Evolutionary conservation across 2,797 vertebrate genomes (phyloP).

Genomic region (Siniperca obscura): DNA sequence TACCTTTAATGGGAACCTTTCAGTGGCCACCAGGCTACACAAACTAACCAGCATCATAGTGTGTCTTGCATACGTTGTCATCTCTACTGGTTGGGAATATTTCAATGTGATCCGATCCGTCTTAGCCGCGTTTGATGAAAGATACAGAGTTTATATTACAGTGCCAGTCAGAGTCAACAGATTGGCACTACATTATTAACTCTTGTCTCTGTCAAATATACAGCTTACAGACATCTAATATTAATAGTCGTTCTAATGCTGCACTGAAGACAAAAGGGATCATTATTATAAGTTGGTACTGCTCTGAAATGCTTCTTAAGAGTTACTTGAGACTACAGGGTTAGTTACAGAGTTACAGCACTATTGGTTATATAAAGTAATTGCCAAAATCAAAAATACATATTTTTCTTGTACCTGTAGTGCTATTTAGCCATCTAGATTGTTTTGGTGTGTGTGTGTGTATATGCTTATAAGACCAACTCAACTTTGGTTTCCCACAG

Average conservation of each 20-base stretch:
- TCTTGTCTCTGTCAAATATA: slow-evolving; percentile 1
- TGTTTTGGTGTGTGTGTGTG: neutral
- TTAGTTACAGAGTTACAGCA: neutral
- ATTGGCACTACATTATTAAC: slow-evolving; percentile 8
- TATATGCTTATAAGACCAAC: neutral
- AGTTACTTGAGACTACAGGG: neutral
- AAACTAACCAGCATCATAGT: neutral
- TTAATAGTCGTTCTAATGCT: neutral
- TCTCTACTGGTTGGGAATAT: neutral
- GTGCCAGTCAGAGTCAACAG: neutral
- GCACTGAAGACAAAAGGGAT: neutral
- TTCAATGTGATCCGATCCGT: neutral
- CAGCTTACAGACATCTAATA: neutral
- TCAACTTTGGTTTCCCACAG: neutral
- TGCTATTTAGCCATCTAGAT: no score
- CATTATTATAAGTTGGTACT: neutral
- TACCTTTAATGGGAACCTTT: neutral
- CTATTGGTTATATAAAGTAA: neutral
- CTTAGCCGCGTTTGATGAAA: neutral
- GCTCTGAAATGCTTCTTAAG: slow-evolving; percentile 2
- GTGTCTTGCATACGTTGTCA: neutral
- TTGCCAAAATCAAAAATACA: no score
- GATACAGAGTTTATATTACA: neutral
- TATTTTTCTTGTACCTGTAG: no score
- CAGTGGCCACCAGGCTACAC: neutral